phyloP scores from a whole-genome alignment of 1,140 invertebrate genomes.

The Drosophila guanche region DNA sequence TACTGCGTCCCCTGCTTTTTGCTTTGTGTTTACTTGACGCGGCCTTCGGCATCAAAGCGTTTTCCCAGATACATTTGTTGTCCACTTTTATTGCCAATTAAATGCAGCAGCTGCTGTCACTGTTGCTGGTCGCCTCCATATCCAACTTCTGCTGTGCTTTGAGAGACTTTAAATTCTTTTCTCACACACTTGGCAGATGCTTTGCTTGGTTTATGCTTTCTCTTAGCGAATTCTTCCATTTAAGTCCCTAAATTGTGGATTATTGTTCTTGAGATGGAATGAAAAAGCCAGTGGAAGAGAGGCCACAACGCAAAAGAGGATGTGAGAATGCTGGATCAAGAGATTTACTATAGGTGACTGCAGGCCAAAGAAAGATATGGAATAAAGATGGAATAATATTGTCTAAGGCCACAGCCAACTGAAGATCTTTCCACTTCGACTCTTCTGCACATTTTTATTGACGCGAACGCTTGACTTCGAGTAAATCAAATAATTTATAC shows the following conservation, averaged over 20 bases:
- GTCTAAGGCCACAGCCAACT: too few species aligned
- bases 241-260: slow-evolving; percentile 20
- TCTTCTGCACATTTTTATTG: too few species aligned
- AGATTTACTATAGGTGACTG: background rate
- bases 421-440: too few species aligned
- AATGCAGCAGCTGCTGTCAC: slow-evolving; percentile 58
- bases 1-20: slow-evolving; percentile 9
- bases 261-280: slow-evolving; percentile 1
- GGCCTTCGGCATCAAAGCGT: slow-evolving; percentile 6
- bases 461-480: too few species aligned
- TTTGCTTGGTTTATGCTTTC: slow-evolving; percentile 27
- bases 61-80: slow-evolving; percentile 51
- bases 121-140: slow-evolving; percentile 3
- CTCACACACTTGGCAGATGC: slow-evolving; percentile 44
- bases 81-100: slow-evolving; percentile 79
- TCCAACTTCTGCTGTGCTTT: background rate
- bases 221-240: slow-evolving; percentile 20
- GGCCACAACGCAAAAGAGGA: background rate
- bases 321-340: background rate
- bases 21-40: background rate
- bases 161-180: slow-evolving; percentile 41
- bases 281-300: too few species aligned
- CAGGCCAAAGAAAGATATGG: too few species aligned
- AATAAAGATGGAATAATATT: too few species aligned
- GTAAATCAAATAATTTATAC: too few species aligned